These are phyloP conservation scores for Drosophila lacicola DNA, from an alignment of 2,888 invertebrate genomes.

Conservation along the genomic window DNA sequence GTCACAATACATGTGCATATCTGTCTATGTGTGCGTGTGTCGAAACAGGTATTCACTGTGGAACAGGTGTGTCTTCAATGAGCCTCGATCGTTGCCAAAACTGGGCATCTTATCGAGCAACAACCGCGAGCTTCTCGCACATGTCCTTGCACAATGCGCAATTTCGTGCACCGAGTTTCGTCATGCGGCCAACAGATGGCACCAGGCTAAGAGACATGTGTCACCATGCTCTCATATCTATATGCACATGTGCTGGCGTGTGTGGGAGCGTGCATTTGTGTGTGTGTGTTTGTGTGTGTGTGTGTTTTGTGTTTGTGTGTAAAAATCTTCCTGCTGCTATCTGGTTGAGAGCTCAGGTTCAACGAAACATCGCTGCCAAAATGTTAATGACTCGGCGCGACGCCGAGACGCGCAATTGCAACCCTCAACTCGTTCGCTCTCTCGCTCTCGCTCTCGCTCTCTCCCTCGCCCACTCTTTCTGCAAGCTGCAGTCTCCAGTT, in stretches of 20 bases:
- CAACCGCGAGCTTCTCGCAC: conserved; percentile 26
- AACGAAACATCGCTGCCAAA: conserved; percentile 56
- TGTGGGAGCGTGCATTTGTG: too few relatives aligned
- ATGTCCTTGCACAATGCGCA: conserved; percentile 55
- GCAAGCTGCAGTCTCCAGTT: conserved; percentile 20
- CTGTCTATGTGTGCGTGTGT: background rate
- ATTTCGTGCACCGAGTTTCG: conserved; percentile 30
- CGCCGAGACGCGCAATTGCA: conserved; percentile 46
- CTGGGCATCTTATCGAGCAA: conserved; percentile 41
- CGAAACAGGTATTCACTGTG: conserved; percentile 8
- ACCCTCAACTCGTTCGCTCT: conserved; percentile 31
- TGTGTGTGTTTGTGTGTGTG: background rate
- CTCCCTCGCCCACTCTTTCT: background rate
- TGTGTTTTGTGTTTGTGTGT: background rate
- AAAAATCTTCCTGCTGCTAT: conserved; percentile 27
- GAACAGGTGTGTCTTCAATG: conserved; percentile 26
- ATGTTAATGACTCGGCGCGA: conserved; percentile 55
- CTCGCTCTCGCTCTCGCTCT: background rate
- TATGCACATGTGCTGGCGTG: background rate
- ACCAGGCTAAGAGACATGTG: conserved; percentile 49
- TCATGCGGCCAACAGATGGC: conserved; percentile 54
- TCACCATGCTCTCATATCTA: conserved; percentile 16
- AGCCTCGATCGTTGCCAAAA: conserved; percentile 7
- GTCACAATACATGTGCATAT: background rate
- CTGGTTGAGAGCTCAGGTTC: conserved; percentile 44